Percentiles rank a stretch among this genome's conserved stretches.
phyloP scores from a whole-genome alignment of 2,113 vertebrate genomes.

The Gracilinanus agilis region DNA sequence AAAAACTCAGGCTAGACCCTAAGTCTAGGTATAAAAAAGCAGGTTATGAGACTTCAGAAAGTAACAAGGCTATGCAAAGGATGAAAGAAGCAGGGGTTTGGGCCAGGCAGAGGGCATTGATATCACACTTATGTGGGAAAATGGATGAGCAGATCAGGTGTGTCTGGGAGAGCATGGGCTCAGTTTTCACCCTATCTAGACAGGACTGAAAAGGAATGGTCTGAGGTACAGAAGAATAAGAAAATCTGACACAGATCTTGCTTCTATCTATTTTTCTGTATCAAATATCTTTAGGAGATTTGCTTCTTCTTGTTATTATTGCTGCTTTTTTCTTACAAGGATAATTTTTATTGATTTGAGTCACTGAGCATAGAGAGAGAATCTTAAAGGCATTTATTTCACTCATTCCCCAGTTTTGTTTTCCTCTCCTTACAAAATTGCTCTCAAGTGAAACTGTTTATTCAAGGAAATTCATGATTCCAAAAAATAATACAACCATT shows the following conservation, averaged over 20 bases:
- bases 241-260: background rate
- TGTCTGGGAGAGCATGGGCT: background rate
- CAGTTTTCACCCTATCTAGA: background rate
- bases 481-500: constrained; percentile 3
- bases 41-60: background rate
- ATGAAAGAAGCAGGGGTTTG: background rate
- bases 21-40: too few relatives aligned
- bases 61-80: background rate
- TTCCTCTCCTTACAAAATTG: background rate
- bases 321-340: background rate
- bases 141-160: background rate
- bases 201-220: background rate
- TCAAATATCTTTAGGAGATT: background rate
- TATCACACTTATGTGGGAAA: background rate
- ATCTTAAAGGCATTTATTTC: background rate
- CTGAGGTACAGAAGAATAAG: background rate
- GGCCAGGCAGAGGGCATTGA: background rate
- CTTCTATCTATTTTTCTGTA: background rate
- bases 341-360: background rate
- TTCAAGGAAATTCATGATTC: background rate
- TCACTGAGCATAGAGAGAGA: background rate
- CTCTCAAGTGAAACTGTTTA: constrained; percentile 31
- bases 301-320: background rate
- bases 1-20: too few relatives aligned
- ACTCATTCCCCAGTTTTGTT: background rate